Evolutionary conservation across 2,113 vertebrate genomes (phyloP).

Genomic region (Seriola dumerili): DNA sequence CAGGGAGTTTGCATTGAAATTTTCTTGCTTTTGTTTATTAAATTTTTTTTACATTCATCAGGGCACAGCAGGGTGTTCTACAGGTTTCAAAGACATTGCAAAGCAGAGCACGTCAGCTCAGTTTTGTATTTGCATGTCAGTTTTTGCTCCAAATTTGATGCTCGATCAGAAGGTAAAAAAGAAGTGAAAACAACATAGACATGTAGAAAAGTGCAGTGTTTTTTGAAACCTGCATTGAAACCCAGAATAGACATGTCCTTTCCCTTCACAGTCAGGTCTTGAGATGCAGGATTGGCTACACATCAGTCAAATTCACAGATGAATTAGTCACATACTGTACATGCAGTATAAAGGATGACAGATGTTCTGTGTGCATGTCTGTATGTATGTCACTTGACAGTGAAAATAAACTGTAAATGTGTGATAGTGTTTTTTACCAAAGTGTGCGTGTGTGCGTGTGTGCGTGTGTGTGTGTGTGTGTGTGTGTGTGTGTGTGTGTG

Average conservation of each 20-base stretch:
- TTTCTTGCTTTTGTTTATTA: neutral
- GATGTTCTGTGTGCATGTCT: neutral
- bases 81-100: neutral
- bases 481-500: too few relatives aligned
- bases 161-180: conserved; percentile 4
- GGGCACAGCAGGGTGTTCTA: neutral
- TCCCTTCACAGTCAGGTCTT: neutral
- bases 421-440: neutral
- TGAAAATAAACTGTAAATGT: conserved; percentile 17
- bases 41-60: neutral
- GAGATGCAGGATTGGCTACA: neutral
- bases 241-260: neutral
- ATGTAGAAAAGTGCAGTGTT: neutral
- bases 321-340: neutral
- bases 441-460: too few relatives aligned
- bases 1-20: neutral
- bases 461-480: too few relatives aligned
- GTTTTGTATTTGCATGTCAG: neutral
- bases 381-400: conserved; percentile 1
- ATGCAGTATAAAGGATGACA: conserved; percentile 6
- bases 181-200: neutral
- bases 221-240: neutral
- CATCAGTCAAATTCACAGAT: neutral
- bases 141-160: neutral
- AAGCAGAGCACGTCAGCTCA: neutral